These are phyloP conservation scores for Sminthurinus aureus DNA, from an alignment of 2,888 invertebrate genomes.

Conservation along the genomic window DNA sequence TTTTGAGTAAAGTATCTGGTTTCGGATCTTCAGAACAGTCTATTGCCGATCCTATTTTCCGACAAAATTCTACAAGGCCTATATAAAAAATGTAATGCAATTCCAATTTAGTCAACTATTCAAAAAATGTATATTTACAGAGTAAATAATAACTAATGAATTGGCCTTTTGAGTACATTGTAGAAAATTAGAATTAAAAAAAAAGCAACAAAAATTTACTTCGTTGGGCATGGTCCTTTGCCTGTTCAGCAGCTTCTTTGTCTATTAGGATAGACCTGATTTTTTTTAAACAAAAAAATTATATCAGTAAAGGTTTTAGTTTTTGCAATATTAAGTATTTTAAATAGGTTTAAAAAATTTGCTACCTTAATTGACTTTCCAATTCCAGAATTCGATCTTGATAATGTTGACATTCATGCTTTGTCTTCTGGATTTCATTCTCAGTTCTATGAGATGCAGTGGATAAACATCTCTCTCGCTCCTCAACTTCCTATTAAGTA, in stretches of 20 bases:
- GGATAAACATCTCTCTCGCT: constrained; percentile 76
- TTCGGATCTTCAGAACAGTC: constrained; percentile 58
- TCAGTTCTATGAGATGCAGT: constrained; percentile 72
- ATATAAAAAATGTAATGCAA: too few species aligned
- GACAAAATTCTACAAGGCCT: constrained; percentile 53
- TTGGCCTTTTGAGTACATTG: too few species aligned
- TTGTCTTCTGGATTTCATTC: constrained; percentile 75
- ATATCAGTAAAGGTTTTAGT: background rate
- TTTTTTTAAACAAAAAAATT: background rate
- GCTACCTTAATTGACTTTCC: constrained; percentile 69
- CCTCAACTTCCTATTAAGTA: constrained; percentile 72
- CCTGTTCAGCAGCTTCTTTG: constrained; percentile 58
- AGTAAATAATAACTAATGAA: too few species aligned
- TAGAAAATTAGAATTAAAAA: too few species aligned
- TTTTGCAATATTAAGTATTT: too few species aligned
- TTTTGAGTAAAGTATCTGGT: constrained; percentile 51
- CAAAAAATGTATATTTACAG: too few species aligned
- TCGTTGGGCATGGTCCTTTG: constrained; percentile 57
- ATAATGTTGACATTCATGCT: constrained; percentile 75
- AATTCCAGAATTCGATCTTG: constrained; percentile 81
- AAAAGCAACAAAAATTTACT: constrained; percentile 9
- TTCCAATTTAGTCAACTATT: too few species aligned
- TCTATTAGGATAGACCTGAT: constrained; percentile 57
- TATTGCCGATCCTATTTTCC: constrained; percentile 57
- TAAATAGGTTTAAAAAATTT: background rate